Evolutionary conservation across 2,888 invertebrate genomes (phyloP).

Genomic region (Pharmacophagus antenor): DNA sequence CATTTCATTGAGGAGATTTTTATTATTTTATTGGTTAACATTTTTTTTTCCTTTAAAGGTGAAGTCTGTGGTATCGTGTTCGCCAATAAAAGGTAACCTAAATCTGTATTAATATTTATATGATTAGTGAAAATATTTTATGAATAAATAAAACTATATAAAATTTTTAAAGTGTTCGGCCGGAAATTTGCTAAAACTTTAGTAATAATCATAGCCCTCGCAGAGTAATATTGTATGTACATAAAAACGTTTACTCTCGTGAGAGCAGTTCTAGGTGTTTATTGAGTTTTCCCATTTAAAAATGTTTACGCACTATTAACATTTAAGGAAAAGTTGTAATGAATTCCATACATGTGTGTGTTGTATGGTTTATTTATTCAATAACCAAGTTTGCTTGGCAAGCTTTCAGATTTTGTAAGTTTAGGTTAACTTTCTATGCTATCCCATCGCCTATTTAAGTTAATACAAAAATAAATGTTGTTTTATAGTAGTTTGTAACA

Average conservation of each 20-base stretch:
- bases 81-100: too few species aligned
- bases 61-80: too few species aligned
- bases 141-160: too few species aligned
- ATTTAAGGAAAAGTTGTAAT: not conserved
- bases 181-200: too few species aligned
- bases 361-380: slow-evolving; percentile 9
- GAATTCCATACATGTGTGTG: slow-evolving; percentile 22
- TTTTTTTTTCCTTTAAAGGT: too few species aligned
- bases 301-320: not conserved
- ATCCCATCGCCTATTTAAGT: too few species aligned
- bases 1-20: not conserved
- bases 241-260: not conserved
- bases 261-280: not conserved
- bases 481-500: too few species aligned
- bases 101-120: too few species aligned
- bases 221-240: not conserved
- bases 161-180: too few species aligned
- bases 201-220: too few species aligned
- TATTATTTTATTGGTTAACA: not conserved
- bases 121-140: too few species aligned
- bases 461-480: too few species aligned
- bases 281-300: not conserved
- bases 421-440: not conserved
- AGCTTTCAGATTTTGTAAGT: not conserved
- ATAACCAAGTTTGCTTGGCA: not conserved